Evolutionary conservation across 2,113 vertebrate species (phyloP).

Genomic region (Polypterus bichir): DNA sequence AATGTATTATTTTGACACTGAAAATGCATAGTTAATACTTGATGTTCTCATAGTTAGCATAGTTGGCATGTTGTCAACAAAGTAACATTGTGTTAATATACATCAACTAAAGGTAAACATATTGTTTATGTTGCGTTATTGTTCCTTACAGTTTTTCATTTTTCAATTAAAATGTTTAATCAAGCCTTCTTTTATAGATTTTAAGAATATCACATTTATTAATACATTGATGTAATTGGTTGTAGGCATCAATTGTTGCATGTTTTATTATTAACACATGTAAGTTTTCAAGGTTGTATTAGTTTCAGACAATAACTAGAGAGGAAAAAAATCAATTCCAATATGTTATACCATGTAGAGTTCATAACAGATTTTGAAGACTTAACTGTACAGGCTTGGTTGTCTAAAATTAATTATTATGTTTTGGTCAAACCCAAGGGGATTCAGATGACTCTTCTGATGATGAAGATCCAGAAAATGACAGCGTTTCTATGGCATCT

Average conservation of each 20-base stretch:
- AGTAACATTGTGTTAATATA: no score
- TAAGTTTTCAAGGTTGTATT: background rate
- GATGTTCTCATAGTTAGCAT: no score
- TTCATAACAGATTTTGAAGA: background rate
- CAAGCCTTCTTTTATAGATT: background rate
- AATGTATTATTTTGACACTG: no score
- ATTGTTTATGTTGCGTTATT: no score
- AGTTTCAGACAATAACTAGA: background rate
- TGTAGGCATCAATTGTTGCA: no score
- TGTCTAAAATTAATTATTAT: constrained; percentile 10
- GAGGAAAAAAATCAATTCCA: background rate
- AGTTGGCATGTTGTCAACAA: no score
- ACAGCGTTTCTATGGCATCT: constrained; percentile 64
- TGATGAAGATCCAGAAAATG: constrained; percentile 57
- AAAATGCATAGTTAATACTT: no score
- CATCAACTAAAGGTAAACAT: no score
- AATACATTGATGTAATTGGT: no score
- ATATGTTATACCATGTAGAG: background rate
- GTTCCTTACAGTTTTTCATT: no score
- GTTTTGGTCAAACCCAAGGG: constrained; percentile 29
- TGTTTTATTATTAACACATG: background rate
- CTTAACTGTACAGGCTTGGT: background rate
- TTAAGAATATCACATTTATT: no score
- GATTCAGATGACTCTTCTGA: constrained; percentile 61
- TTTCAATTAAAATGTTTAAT: background rate